Evolutionary conservation across 2,113 vertebrate genomes (phyloP).

Genomic region (Eulacestoma nigropectus): DNA sequence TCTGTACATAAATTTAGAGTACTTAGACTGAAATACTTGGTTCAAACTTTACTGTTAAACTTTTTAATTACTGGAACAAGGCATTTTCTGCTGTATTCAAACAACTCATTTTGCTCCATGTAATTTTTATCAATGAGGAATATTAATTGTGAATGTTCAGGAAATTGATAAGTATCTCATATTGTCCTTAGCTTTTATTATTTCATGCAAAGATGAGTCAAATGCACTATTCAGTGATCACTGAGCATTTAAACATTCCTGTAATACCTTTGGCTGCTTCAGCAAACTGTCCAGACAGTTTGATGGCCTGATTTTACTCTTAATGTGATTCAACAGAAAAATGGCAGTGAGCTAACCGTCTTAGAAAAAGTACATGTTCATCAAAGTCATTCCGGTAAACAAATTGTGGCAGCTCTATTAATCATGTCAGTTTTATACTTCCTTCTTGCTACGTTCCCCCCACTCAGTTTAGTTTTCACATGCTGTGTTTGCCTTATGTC

Average conservation of each 20-base stretch:
- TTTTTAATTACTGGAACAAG: background rate
- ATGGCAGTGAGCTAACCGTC: background rate
- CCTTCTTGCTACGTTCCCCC: background rate
- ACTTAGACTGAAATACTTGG: background rate
- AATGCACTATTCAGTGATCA: background rate
- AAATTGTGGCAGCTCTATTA: slow-evolving; percentile 20
- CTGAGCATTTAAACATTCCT: background rate
- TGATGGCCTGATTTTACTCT: slow-evolving; percentile 34
- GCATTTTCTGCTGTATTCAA: background rate
- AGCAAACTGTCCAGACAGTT: background rate
- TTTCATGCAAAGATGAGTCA: background rate
- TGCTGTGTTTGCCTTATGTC: background rate
- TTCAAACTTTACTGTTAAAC: background rate
- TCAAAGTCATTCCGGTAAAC: slow-evolving; percentile 43
- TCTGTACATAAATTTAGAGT: background rate
- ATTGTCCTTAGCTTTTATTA: background rate
- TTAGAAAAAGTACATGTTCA: background rate
- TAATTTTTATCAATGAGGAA: background rate
- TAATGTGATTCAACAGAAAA: slow-evolving; percentile 19
- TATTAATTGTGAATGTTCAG: background rate
- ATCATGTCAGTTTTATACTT: background rate
- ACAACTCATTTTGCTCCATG: background rate
- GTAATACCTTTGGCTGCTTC: background rate
- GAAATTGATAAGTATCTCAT: background rate
- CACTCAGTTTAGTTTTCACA: background rate